Evolutionary conservation across 1,140 invertebrate species (phyloP).

Genomic region (Stegodyphus mimosarum): DNA sequence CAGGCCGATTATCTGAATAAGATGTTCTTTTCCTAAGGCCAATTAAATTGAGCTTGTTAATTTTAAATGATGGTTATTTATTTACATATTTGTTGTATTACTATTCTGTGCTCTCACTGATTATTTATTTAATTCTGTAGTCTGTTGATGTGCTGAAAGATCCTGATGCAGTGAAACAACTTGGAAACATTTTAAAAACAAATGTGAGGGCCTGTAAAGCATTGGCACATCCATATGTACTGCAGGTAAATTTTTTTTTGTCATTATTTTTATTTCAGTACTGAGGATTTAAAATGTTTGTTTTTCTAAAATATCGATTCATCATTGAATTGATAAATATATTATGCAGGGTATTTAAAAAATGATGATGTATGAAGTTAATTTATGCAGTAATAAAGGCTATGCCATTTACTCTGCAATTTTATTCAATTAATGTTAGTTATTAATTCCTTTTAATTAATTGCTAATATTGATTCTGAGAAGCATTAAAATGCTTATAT

Average conservation of each 20-base stretch:
- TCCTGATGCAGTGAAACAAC: slow-evolving; percentile 95
- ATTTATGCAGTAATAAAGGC: no score
- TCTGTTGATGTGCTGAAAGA: slow-evolving; percentile 98
- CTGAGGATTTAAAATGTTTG: not conserved
- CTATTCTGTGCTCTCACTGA: not conserved
- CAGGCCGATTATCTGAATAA: no score
- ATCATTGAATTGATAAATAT: not conserved
- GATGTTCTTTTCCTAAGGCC: no score
- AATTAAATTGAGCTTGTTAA: slow-evolving; percentile 22
- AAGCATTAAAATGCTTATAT: no score
- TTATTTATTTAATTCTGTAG: slow-evolving; percentile 66
- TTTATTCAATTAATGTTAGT: no score
- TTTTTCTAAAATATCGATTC: not conserved
- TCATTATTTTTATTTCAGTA: not conserved
- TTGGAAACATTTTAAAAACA: slow-evolving; percentile 98
- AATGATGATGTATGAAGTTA: no score
- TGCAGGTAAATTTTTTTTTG: slow-evolving; percentile 73
- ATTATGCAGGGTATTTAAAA: no score
- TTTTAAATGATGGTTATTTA: not conserved
- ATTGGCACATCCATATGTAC: slow-evolving; percentile 94
- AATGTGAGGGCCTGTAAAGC: slow-evolving; percentile 98
- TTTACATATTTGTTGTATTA: slow-evolving; percentile 18
- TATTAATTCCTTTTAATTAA: no score
- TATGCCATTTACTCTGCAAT: no score
- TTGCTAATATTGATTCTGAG: no score